phyloP scores from a whole-genome alignment of 2,888 invertebrate species.

The Drosophila emarginata region DNA sequence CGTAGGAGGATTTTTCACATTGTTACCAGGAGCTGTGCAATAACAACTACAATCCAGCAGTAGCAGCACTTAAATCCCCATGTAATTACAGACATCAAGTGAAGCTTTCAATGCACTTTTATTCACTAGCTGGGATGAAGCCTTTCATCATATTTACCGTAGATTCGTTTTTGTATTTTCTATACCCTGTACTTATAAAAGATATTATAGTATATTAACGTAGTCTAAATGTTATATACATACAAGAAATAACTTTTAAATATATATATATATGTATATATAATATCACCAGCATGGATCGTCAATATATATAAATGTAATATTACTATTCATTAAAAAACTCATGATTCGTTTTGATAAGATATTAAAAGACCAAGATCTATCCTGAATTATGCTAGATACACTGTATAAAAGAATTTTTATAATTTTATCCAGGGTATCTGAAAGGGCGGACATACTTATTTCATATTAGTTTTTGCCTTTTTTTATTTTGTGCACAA shows the following conservation, averaged over 20 bases:
- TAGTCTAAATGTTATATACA: no score
- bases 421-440: background rate
- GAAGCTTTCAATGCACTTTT: constrained; percentile 28
- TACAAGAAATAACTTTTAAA: no score
- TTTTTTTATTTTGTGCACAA: background rate
- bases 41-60: constrained; percentile 30
- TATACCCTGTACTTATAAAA: background rate
- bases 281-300: no score
- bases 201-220: no score
- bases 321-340: no score
- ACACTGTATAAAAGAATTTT: no score
- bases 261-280: no score
- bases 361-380: no score
- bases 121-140: constrained; percentile 4
- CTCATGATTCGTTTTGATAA: no score
- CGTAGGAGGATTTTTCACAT: constrained; percentile 19
- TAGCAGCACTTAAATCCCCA: constrained; percentile 33
- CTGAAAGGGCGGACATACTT: background rate
- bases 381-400: no score
- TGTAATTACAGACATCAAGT: constrained; percentile 39
- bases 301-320: no score
- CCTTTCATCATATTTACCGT: constrained; percentile 26
- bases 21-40: constrained; percentile 37
- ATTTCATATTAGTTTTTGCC: background rate
- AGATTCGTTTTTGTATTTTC: constrained; percentile 11